Percentiles rank a stretch among this genome's conserved stretches.
phyloP scores from a whole-genome alignment of 2,888 invertebrate genomes.

The Tachina grossa region DNA sequence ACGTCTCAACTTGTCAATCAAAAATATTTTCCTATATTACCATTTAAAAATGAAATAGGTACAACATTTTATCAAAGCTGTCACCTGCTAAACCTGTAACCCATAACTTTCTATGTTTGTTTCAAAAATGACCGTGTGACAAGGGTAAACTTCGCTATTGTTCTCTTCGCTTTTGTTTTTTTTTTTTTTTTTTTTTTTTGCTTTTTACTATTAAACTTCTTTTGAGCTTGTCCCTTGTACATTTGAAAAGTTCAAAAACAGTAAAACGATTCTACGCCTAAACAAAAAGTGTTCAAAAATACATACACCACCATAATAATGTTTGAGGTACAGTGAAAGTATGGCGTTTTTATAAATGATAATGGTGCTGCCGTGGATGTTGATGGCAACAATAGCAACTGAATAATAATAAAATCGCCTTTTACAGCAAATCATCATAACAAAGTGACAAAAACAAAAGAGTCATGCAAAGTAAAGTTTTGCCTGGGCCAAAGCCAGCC shows the following conservation, averaged over 20 bases:
- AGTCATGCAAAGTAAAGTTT: constrained; percentile 21
- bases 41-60: constrained; percentile 5
- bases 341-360: background rate
- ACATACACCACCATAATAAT: constrained; percentile 38
- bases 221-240: constrained; percentile 20
- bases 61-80: constrained; percentile 7
- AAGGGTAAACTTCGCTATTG: constrained; percentile 45
- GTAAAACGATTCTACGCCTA: constrained; percentile 4
- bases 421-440: constrained; percentile 30
- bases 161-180: background rate
- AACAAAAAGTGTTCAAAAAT: constrained; percentile 48
- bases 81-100: constrained; percentile 9
- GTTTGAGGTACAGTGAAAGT: background rate
- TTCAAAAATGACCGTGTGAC: constrained; percentile 47
- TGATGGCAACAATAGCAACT: constrained; percentile 29
- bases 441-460: constrained; percentile 10
- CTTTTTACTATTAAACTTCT: constrained; percentile 25
- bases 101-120: constrained; percentile 24
- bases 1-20: constrained; percentile 25
- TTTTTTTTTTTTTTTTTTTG: no score
- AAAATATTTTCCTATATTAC: background rate
- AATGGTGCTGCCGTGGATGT: constrained; percentile 5
- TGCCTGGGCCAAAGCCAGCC: no score
- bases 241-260: constrained; percentile 37
- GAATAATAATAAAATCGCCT: constrained; percentile 18